Evolutionary conservation across 2,797 vertebrate species (phyloP).

Genomic region (Rostrhamus sociabilis): DNA sequence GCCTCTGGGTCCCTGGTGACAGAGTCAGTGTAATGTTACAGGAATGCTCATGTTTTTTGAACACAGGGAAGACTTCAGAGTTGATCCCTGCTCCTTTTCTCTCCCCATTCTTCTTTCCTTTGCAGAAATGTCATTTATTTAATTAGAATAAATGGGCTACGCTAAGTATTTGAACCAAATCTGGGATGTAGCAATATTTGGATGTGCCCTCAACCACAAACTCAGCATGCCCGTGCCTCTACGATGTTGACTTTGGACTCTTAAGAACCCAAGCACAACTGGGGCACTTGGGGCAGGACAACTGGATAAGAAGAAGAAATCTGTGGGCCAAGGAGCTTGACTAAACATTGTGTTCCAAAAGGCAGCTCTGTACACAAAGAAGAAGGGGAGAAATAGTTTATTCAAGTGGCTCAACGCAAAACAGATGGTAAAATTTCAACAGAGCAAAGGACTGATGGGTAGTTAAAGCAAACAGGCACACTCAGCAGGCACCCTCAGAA

Average conservation of each 20-base stretch:
- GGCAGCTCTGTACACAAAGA: constrained; percentile 34
- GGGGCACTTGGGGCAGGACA: constrained; percentile 42
- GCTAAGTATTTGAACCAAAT: constrained; percentile 59
- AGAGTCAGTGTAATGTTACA: constrained; percentile 53
- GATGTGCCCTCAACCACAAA: constrained; percentile 62
- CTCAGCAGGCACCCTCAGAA: neutral
- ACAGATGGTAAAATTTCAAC: constrained; percentile 49
- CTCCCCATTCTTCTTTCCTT: constrained; percentile 60
- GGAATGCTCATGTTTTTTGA: constrained; percentile 57
- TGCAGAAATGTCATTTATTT: constrained; percentile 63
- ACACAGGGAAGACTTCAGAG: constrained; percentile 44
- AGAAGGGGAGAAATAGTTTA: constrained; percentile 24
- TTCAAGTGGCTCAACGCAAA: constrained; percentile 37
- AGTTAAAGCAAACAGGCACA: neutral
- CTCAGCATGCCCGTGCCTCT: constrained; percentile 46
- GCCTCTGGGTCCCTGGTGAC: constrained; percentile 48
- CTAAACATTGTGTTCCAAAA: constrained; percentile 47
- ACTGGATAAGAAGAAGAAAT: constrained; percentile 49
- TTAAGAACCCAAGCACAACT: constrained; percentile 39
- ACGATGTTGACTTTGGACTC: constrained; percentile 61
- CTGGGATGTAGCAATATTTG: constrained; percentile 63
- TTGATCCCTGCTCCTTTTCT: constrained; percentile 43
- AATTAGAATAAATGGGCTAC: constrained; percentile 58
- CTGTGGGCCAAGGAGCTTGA: constrained; percentile 17
- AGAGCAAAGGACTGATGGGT: neutral